Conservation (phyloP, 2,113 vertebrate genomes). For the Xyliphius kryptos region DNA sequence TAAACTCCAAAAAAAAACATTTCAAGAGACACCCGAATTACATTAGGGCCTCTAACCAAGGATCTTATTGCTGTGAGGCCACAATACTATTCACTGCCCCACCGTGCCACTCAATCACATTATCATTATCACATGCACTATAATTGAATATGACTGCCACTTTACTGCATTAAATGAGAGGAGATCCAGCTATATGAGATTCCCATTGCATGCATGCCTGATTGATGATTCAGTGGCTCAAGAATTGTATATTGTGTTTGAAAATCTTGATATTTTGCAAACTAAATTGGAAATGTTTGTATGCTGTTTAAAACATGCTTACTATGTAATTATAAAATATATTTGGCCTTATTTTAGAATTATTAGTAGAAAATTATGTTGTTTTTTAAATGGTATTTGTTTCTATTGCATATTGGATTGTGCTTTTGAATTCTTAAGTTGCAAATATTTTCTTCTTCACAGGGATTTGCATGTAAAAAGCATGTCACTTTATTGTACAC, state of each 20-base stretch:
- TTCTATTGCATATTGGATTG: conserved; percentile 12
- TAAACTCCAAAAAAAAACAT: no score
- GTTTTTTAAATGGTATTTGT: conserved; percentile 12
- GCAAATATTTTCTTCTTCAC: no score
- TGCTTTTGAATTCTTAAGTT: not conserved
- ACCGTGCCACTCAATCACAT: not conserved
- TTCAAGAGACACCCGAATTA: no score
- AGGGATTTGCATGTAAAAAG: not conserved
- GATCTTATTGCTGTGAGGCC: no score
- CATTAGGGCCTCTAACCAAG: no score
- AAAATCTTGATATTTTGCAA: not conserved
- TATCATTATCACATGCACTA: not conserved
- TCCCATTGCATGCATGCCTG: not conserved
- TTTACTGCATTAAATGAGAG: not conserved
- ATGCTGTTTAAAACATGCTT: not conserved
- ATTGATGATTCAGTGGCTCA: not conserved
- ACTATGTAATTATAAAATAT: not conserved
- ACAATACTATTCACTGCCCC: no score
- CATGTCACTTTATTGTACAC: conserved; percentile 9
- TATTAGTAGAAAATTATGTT: conserved; percentile 10
- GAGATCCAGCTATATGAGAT: not conserved
- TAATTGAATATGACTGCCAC: not conserved
- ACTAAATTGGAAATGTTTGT: no score
- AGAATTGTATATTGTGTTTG: not conserved
- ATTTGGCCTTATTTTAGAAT: not conserved